These are phyloP conservation scores for Rhombomys opimus DNA, from an alignment of 2,113 vertebrate species.

Conservation along the genomic window DNA sequence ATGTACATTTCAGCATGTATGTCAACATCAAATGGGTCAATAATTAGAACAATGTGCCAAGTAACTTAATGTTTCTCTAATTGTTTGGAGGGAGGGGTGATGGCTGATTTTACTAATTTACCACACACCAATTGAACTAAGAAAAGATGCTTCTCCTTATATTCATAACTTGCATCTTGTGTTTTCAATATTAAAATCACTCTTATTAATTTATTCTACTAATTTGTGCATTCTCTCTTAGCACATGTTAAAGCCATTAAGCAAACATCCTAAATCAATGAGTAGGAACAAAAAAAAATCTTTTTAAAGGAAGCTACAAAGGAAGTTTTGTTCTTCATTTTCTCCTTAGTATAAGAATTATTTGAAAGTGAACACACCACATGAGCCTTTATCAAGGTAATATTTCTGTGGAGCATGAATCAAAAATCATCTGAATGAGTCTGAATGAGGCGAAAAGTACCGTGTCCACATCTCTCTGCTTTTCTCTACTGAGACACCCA, in stretches of 20 bases:
- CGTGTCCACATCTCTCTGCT: slow-evolving; percentile 8
- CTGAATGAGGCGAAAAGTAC: slow-evolving; percentile 36
- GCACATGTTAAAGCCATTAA: neutral
- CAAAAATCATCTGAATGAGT: slow-evolving; percentile 64
- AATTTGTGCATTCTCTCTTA: slow-evolving; percentile 47
- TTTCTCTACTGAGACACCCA: slow-evolving; percentile 1
- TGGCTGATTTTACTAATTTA: slow-evolving; percentile 31
- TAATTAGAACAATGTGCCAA: slow-evolving; percentile 41
- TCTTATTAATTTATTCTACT: slow-evolving; percentile 50
- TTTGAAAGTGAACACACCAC: slow-evolving; percentile 49
- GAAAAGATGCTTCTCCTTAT: neutral
- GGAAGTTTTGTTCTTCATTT: slow-evolving; percentile 43
- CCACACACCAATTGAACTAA: slow-evolving; percentile 52
- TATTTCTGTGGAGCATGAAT: slow-evolving; percentile 50
- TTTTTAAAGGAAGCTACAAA: slow-evolving; percentile 51
- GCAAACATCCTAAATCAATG: slow-evolving; percentile 51
- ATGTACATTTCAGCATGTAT: slow-evolving; percentile 17
- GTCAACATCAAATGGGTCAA: neutral
- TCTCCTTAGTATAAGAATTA: slow-evolving; percentile 7
- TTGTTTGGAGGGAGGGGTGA: neutral
- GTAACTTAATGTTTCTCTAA: slow-evolving; percentile 5
- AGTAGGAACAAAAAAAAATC: slow-evolving; percentile 53
- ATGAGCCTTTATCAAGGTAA: slow-evolving; percentile 43
- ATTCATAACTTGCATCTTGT: slow-evolving; percentile 28
- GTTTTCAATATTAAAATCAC: slow-evolving; percentile 66